Evolutionary conservation across 2,797 vertebrate genomes (phyloP).

Genomic region (Leuciscus waleckii): DNA sequence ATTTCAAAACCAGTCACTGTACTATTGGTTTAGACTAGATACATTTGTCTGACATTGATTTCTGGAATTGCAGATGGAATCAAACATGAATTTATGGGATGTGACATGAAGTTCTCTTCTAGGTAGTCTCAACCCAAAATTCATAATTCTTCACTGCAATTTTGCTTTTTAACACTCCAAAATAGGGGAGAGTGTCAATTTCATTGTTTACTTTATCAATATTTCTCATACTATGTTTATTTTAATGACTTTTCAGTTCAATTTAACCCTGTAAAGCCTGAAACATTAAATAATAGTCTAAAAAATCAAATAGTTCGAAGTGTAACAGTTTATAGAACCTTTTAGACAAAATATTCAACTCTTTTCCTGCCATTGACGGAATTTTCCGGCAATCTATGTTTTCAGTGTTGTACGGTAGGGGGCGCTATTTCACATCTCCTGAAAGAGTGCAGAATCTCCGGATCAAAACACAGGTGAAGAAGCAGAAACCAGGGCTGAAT

Average conservation of each 20-base stretch:
- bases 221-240: not conserved
- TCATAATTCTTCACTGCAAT: not conserved
- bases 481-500: no score
- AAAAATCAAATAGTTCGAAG: not conserved
- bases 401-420: no score
- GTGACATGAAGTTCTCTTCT: not conserved
- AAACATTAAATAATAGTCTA: not conserved
- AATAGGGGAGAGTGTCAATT: not conserved
- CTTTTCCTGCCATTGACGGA: no score
- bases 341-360: no score
- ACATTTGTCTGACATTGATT: not conserved
- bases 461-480: no score
- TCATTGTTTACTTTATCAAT: not conserved
- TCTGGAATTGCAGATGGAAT: constrained; percentile 19
- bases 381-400: not conserved
- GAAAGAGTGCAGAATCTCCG: not conserved
- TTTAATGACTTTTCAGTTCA: not conserved
- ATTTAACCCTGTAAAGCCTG: not conserved
- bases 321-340: not conserved
- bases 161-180: not conserved
- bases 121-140: constrained; percentile 3
- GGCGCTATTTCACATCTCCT: not conserved
- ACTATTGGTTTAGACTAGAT: not conserved
- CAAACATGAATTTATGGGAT: not conserved
- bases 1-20: not conserved